phyloP scores from a whole-genome alignment of 1,140 invertebrate species.

The Brachionus angularis region DNA sequence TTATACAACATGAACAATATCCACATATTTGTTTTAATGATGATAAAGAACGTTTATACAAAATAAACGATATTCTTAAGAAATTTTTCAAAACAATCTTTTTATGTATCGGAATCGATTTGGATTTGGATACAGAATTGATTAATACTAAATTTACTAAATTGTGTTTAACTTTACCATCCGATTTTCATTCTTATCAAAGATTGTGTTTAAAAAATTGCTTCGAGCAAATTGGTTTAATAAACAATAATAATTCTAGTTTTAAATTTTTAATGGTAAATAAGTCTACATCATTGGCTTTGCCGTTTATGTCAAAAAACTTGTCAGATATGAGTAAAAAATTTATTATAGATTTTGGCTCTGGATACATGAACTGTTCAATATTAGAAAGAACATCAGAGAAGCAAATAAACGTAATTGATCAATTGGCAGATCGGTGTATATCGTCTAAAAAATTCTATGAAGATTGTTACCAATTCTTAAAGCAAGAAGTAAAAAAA shows the following conservation, averaged over 20 bases:
- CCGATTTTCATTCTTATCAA: conserved; percentile 34
- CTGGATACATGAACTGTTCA: conserved; percentile 33
- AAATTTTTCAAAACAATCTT: conserved; percentile 10
- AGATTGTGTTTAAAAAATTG: conserved; percentile 21
- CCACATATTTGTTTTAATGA: conserved; percentile 5
- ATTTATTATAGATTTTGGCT: conserved; percentile 25
- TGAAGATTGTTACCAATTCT: conserved; percentile 12
- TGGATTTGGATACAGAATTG: too few relatives aligned
- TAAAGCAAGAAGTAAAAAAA: conserved; percentile 6
- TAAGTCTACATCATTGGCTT: conserved; percentile 21
- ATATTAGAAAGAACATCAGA: conserved; percentile 1
- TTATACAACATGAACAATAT: not conserved
- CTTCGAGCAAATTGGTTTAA: conserved; percentile 25
- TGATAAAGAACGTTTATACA: not conserved
- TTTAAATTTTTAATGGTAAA: conserved; percentile 2
- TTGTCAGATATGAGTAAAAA: not conserved
- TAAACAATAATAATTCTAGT: too few relatives aligned
- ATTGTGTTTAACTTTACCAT: conserved; percentile 9
- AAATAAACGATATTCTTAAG: not conserved
- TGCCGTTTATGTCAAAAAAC: conserved; percentile 22
- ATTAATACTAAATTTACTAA: not conserved
- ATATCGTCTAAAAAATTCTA: conserved; percentile 31
- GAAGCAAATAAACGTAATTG: not conserved
- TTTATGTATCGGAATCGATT: conserved; percentile 15
- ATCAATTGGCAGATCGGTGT: not conserved